Conservation (phyloP, 2,888 invertebrate species). For the Acrobasis repandana region DNA sequence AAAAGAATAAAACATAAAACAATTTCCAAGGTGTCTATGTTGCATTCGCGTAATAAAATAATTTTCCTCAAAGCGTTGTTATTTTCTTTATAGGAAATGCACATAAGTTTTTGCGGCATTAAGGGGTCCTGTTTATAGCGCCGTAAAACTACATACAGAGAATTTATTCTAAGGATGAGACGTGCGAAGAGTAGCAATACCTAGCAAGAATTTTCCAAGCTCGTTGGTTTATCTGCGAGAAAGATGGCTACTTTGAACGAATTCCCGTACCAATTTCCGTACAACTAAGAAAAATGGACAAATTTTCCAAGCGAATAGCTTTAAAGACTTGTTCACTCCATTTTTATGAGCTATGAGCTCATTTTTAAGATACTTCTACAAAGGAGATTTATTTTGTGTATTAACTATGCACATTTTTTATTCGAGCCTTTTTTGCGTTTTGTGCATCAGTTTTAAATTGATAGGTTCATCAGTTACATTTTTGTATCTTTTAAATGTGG, state of each 20-base stretch:
- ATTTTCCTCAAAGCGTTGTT: constrained; percentile 2
- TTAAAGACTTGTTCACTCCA: background rate
- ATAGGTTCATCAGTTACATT: too few relatives aligned
- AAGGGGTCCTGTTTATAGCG: background rate
- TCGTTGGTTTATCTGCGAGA: background rate
- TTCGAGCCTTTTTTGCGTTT: too few relatives aligned
- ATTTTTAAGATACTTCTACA: background rate
- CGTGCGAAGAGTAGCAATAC: constrained; percentile 3
- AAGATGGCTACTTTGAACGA: constrained; percentile 3
- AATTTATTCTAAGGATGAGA: constrained; percentile 12
- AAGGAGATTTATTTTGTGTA: too few relatives aligned
- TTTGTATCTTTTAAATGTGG: too few relatives aligned
- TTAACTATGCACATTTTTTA: too few relatives aligned
- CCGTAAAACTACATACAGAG: constrained; percentile 9
- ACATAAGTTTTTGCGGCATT: constrained; percentile 2
- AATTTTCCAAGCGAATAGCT: background rate
- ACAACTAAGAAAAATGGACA: constrained; percentile 5
- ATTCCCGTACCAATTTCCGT: background rate
- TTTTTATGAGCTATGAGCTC: background rate
- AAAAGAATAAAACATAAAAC: background rate
- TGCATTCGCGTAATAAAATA: background rate
- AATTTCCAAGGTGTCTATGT: background rate
- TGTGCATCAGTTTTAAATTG: too few relatives aligned
- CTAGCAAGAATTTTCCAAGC: background rate
- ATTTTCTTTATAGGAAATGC: background rate